Evolutionary conservation across 2,888 invertebrate genomes (phyloP).

Genomic region (Calliopum simillimum): DNA sequence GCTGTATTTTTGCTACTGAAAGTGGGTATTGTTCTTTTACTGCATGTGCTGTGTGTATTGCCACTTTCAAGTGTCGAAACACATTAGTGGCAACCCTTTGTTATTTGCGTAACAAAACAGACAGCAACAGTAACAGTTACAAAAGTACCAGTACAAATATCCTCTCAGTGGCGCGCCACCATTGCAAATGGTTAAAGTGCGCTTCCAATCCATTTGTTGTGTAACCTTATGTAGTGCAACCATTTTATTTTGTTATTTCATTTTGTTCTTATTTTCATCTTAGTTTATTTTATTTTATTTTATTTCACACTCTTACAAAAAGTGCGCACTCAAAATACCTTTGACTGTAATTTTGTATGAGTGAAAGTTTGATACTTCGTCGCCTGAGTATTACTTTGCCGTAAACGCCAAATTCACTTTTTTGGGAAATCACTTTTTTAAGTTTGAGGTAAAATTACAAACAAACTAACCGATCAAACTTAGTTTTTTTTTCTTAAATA

Average conservation of each 20-base stretch:
- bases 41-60: not conserved
- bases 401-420: too few relatives aligned
- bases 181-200: constrained; percentile 20
- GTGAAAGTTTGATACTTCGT: too few relatives aligned
- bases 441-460: too few relatives aligned
- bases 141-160: constrained; percentile 8
- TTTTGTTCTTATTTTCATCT: constrained; percentile 1
- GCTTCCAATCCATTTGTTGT: constrained; percentile 31
- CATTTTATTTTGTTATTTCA: not conserved
- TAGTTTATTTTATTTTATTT: not conserved
- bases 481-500: too few relatives aligned
- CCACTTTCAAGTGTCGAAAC: not conserved
- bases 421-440: too few relatives aligned
- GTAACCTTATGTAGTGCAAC: constrained; percentile 16
- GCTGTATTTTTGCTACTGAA: not conserved
- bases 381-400: too few relatives aligned
- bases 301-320: too few relatives aligned
- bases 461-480: too few relatives aligned
- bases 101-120: not conserved
- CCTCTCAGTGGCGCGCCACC: constrained; percentile 16
- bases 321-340: too few relatives aligned
- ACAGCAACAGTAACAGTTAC: not conserved
- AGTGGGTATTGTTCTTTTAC: not conserved
- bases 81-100: not conserved
- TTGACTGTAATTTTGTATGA: too few relatives aligned